Percentiles rank a stretch among this genome's conserved stretches.
Conservation (phyloP, 2,797 vertebrate genomes). For the Corythornis leucogaster region DNA sequence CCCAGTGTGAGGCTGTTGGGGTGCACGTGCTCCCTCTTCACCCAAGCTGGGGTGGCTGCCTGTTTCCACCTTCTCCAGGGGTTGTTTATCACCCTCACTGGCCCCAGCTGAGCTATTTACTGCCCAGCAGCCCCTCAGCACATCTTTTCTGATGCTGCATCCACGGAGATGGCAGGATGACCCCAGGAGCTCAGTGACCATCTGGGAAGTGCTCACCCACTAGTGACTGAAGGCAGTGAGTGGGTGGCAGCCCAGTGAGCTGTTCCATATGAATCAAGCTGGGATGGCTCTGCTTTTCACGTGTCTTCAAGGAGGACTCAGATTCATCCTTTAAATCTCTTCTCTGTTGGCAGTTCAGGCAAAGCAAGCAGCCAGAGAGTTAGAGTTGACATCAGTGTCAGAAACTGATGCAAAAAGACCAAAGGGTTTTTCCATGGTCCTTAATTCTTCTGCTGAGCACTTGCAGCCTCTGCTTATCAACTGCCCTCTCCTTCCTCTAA, state of each 20-base stretch:
- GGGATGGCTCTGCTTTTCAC: slow-evolving; percentile 39
- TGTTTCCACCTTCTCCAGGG: neutral
- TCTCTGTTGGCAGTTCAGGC: neutral
- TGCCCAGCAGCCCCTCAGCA: neutral
- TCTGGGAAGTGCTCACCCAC: slow-evolving; percentile 53
- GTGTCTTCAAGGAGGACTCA: neutral
- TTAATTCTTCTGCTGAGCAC: neutral
- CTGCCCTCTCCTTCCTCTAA: slow-evolving; percentile 11
- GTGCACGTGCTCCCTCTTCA: too few species aligned
- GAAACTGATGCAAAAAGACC: neutral
- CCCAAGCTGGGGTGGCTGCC: too few species aligned
- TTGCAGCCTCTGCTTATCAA: neutral
- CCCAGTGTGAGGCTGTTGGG: too few species aligned
- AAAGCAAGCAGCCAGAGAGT: neutral
- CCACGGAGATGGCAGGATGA: slow-evolving; percentile 50
- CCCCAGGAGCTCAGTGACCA: slow-evolving; percentile 10
- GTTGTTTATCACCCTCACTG: neutral
- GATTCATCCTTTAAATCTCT: neutral
- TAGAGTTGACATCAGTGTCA: neutral
- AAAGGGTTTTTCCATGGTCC: neutral
- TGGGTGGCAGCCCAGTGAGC: slow-evolving; percentile 47
- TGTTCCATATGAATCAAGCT: slow-evolving; percentile 62
- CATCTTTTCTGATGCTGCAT: neutral
- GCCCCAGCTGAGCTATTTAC: neutral
- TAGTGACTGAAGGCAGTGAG: slow-evolving; percentile 47